Evolutionary conservation across 2,888 invertebrate genomes (phyloP).

Genomic region (Hermodice carunculata): DNA sequence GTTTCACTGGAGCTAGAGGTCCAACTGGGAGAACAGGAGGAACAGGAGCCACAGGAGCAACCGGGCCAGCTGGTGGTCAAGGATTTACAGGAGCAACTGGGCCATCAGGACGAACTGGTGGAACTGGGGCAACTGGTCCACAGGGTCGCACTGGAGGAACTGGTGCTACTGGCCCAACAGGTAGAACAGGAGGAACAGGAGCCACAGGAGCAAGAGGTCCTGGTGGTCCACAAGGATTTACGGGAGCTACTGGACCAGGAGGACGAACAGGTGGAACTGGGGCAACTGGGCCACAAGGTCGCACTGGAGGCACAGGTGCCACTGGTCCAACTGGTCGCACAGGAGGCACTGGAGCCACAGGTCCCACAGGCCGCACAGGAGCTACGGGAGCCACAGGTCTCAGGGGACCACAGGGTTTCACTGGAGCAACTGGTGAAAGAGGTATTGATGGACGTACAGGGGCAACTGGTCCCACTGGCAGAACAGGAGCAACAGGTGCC

Average conservation of each 20-base stretch:
- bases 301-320: slow-evolving; percentile 10
- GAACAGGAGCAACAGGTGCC: slow-evolving; percentile 15
- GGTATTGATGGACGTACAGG: slow-evolving; percentile 23
- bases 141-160: slow-evolving; percentile 72
- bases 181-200: slow-evolving; percentile 31
- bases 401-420: background rate
- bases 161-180: slow-evolving; percentile 25
- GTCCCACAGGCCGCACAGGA: slow-evolving; percentile 21
- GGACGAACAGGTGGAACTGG: slow-evolving; percentile 26
- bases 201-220: slow-evolving; percentile 30
- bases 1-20: slow-evolving; percentile 25
- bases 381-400: slow-evolving; percentile 18
- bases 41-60: slow-evolving; percentile 8
- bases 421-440: slow-evolving; percentile 20
- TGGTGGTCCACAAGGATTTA: slow-evolving; percentile 26
- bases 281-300: slow-evolving; percentile 20
- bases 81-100: slow-evolving; percentile 60
- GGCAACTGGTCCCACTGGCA: slow-evolving; percentile 10
- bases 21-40: slow-evolving; percentile 12
- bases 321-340: slow-evolving; percentile 21
- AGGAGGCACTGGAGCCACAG: slow-evolving; percentile 22
- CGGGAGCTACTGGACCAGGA: slow-evolving; percentile 20
- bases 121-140: slow-evolving; percentile 76
- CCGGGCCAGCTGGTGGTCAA: slow-evolving; percentile 71
- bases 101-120: slow-evolving; percentile 61